Percentiles rank a stretch among this genome's conserved stretches.
Evolutionary conservation across 1,140 invertebrate species (phyloP).

Genomic region (Drosophila nigromelanica): DNA sequence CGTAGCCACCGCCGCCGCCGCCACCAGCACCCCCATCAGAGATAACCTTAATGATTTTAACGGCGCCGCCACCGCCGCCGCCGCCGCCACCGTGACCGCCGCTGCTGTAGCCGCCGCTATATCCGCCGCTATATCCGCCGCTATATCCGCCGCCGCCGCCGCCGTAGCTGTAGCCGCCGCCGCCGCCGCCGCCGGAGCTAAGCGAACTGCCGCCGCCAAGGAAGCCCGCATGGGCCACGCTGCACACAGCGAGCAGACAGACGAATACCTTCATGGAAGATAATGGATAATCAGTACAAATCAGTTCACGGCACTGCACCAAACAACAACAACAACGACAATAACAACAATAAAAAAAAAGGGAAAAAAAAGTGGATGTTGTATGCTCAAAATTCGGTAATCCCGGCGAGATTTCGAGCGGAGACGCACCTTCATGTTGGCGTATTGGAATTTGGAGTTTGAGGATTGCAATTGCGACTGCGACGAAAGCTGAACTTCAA

Average conservation of each 20-base stretch:
- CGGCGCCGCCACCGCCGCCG: conserved; percentile 22
- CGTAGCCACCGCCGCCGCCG: conserved; percentile 41
- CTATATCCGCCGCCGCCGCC: conserved; percentile 38
- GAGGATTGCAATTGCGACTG: conserved; percentile 39
- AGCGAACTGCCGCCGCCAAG: conserved; percentile 58
- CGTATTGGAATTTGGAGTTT: conserved; percentile 14
- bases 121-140: conserved; percentile 23
- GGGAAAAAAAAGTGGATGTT: neutral
- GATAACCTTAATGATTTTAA: conserved; percentile 59
- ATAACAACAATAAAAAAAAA: conserved; percentile 11
- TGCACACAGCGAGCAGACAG: conserved; percentile 74
- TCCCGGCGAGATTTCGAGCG: conserved; percentile 39
- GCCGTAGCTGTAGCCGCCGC: conserved; percentile 40
- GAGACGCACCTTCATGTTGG: conserved; percentile 67
- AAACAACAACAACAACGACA: conserved; percentile 18
- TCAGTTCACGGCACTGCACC: conserved; percentile 34
- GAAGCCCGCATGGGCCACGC: conserved; percentile 72
- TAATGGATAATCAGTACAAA: conserved; percentile 3
- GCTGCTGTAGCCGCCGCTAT: conserved; percentile 21
- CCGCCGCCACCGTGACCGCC: conserved; percentile 41
- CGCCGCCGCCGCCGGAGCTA: conserved; percentile 51
- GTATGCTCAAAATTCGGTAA: conserved; percentile 31
- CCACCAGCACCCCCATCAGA: conserved; percentile 54
- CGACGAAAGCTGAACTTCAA: conserved; percentile 66
- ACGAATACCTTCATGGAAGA: conserved; percentile 63